phyloP scores from a whole-genome alignment of 2,113 vertebrate species.

The Phylloscopus trochiloides region DNA sequence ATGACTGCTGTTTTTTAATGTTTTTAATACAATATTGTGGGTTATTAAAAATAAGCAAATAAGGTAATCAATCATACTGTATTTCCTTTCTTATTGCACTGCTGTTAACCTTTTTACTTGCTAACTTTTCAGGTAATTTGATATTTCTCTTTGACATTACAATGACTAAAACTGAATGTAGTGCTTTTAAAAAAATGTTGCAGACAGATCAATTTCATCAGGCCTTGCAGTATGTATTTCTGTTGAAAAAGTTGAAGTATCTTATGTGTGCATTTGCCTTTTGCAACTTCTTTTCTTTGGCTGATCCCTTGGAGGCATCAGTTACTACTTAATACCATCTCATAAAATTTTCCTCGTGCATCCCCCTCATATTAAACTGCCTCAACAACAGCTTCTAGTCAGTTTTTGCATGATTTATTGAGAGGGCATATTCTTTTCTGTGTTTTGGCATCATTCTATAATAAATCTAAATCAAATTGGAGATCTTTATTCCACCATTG shows the following conservation, averaged over 20 bases:
- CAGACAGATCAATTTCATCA: not conserved
- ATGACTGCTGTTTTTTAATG: not conserved
- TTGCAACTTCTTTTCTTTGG: conserved; percentile 42
- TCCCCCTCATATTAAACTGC: conserved; percentile 1
- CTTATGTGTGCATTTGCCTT: not conserved
- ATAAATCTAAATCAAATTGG: not conserved
- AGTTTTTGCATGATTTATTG: conserved; percentile 30
- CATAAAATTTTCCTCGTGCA: not conserved
- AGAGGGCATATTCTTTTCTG: conserved; percentile 16
- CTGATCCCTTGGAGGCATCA: conserved; percentile 17
- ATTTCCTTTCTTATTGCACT: conserved; percentile 14
- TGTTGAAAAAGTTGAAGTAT: conserved; percentile 5
- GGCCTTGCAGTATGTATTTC: conserved; percentile 3
- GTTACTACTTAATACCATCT: conserved; percentile 6
- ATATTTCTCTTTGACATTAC: conserved; percentile 31
- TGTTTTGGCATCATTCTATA: not conserved
- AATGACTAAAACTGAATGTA: not conserved
- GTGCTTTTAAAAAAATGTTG: not conserved
- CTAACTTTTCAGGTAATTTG: conserved; percentile 21
- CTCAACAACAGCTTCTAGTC: conserved; percentile 1
- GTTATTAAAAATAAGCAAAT: not conserved
- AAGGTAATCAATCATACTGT: not conserved
- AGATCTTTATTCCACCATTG: not conserved
- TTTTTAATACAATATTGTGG: not conserved
- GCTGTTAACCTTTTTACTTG: conserved; percentile 30